These are phyloP conservation scores for Cebus imitator DNA, from an alignment of 2,113 vertebrate genomes.

Conservation along the genomic window DNA sequence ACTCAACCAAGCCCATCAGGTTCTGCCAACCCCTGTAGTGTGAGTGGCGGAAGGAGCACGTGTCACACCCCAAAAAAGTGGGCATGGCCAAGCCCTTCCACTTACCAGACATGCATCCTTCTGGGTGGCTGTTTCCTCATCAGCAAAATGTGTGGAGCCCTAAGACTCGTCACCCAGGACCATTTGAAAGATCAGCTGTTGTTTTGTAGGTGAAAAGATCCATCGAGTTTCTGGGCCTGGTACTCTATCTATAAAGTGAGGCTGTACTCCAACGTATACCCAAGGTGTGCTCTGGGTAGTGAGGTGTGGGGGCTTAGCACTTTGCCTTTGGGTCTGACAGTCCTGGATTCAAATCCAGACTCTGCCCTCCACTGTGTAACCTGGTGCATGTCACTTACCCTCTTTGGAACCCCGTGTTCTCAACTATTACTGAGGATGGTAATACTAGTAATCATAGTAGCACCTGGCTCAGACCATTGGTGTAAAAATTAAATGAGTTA, in stretches of 20 bases:
- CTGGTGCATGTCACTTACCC: neutral
- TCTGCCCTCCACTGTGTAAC: too few relatives aligned
- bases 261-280: fast-evolving
- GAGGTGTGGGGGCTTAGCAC: fast-evolving
- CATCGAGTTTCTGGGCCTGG: neutral
- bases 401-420: neutral
- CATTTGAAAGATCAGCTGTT: neutral
- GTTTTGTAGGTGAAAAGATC: neutral
- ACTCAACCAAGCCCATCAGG: fast-evolving
- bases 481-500: neutral
- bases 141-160: neutral
- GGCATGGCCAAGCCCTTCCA: neutral
- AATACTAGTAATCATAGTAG: neutral
- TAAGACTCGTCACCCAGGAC: neutral
- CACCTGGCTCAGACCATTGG: fast-evolving
- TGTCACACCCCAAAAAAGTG: fast-evolving
- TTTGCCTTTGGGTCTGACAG: neutral
- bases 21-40: neutral
- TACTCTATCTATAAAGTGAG: neutral
- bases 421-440: neutral
- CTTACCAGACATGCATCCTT: fast-evolving
- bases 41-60: fast-evolving
- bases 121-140: neutral
- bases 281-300: too few relatives aligned
- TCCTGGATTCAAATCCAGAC: neutral